Evolutionary conservation across 2,113 vertebrate species (phyloP), one percentile per base, ranked within the genome.

Genomic region (Dipodomys spectabilis): DNA sequence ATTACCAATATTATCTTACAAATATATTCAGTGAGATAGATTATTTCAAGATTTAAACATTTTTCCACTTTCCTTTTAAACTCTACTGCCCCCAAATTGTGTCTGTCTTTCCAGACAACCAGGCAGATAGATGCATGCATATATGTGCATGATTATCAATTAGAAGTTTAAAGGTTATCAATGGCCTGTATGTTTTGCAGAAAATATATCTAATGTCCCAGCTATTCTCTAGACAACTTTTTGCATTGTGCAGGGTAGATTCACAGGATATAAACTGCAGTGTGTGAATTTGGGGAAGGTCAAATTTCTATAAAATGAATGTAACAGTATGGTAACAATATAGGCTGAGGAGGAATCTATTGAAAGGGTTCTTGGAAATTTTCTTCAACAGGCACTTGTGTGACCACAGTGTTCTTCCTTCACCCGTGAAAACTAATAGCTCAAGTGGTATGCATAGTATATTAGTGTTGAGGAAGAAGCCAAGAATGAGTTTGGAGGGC

Each of bases 1-100:
- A 39, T 85, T 82, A 57, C 19, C n/a, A 68, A 84, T 87, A 78
- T 45, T 74, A 69, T 67, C 64, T 92, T 92, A 62, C 0, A n/a
- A 23, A 81, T 13, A 68, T 0, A 83, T 28, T 68, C 20, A 64
- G 2, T 44, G 11, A 69, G 60, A 67, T 13, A 83, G 18, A 44
- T 62, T 25, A 68, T 44, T 75, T 16, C 5, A 78, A 20, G 2
- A 0, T 88, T 86, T 91, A 13, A 67, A 86, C 80, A 5, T 27
- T 74, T 23, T 6, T 73, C 79, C 13, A 57, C 45, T 83, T 84
- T 62, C 15, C 60, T 49, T 75, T 77, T 64, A 13, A 0, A 68
- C 7, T 49, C 25, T 4, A 2, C 16, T 80, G 10, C n/a, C 64
- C 45, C 27, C 67, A 86, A 86, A 69, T 15, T 74, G 5, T 64